These are phyloP conservation scores for Carollia perspicillata DNA, from an alignment of 2,113 vertebrate species.

Conservation along the genomic window DNA sequence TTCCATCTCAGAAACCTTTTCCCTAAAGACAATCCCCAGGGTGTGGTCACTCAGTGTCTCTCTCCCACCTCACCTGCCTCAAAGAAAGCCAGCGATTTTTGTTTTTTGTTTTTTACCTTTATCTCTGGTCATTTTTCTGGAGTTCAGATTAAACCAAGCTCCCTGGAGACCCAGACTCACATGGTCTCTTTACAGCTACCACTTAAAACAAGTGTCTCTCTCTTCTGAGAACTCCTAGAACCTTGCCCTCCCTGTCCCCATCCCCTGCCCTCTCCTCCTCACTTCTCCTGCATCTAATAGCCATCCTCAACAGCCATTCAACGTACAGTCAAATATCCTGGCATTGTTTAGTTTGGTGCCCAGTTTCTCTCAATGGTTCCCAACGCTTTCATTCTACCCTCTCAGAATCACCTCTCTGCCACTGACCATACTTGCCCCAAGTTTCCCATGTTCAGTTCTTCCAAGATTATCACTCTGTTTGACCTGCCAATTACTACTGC, in stretches of 20 bases:
- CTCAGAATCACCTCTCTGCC: not conserved
- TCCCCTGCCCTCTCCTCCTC: not conserved
- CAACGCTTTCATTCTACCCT: not conserved
- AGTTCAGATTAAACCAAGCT: not conserved
- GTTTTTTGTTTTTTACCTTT: not conserved
- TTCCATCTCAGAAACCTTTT: not conserved
- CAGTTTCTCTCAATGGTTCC: not conserved
- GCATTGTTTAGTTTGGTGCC: not conserved
- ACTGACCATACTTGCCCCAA: not conserved
- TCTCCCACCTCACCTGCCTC: not conserved
- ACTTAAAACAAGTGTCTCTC: not conserved
- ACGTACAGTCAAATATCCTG: not conserved
- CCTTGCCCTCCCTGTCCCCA: not conserved
- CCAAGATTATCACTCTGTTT: not conserved
- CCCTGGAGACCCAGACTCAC: not conserved
- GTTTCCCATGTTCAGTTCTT: not conserved
- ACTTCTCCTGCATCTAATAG: not conserved
- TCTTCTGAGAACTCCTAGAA: not conserved
- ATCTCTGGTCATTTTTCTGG: not conserved
- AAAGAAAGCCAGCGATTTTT: not conserved
- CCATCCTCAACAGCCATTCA: not conserved
- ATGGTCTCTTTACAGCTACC: not conserved
- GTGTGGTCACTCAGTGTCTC: not conserved
- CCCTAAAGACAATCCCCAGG: not conserved
- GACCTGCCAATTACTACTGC: not conserved